These are phyloP conservation scores for Cerastoderma edule DNA, from an alignment of 2,888 invertebrate species.

Conservation along the genomic window DNA sequence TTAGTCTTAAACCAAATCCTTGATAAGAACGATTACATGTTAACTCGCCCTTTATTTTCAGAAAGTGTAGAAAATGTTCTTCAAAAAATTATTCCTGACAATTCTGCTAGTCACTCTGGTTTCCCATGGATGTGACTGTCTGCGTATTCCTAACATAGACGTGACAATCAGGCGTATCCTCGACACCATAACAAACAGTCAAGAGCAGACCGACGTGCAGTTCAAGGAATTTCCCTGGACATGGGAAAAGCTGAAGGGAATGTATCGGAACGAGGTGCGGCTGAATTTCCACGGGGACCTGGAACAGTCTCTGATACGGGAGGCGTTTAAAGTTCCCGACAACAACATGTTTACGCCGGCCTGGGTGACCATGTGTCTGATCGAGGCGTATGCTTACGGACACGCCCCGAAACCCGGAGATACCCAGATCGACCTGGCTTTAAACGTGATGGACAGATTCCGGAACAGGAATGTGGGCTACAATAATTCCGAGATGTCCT, in stretches of 20 bases:
- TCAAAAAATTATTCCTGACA: too few relatives aligned
- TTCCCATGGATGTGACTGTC: neutral
- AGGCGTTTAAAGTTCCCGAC: conserved; percentile 61
- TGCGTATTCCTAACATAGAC: neutral
- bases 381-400: conserved; percentile 63
- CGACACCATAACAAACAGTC: conserved; percentile 18
- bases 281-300: conserved; percentile 72
- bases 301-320: conserved; percentile 55
- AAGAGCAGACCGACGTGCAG: conserved; percentile 41
- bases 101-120: neutral
- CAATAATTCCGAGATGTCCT: conserved; percentile 67
- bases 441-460: conserved; percentile 63
- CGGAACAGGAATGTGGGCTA: conserved; percentile 63
- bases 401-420: conserved; percentile 57
- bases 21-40: too few relatives aligned
- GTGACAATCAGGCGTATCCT: conserved; percentile 11
- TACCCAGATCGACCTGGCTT: conserved; percentile 46
- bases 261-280: conserved; percentile 71
- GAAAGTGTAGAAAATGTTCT: too few relatives aligned
- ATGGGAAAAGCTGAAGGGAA: conserved; percentile 69
- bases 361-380: conserved; percentile 64
- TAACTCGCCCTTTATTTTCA: too few relatives aligned
- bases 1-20: too few relatives aligned
- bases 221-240: conserved; percentile 49
- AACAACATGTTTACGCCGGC: conserved; percentile 71